Conservation (phyloP, 2,797 vertebrate genomes). For the Cossypha niveicapilla region DNA sequence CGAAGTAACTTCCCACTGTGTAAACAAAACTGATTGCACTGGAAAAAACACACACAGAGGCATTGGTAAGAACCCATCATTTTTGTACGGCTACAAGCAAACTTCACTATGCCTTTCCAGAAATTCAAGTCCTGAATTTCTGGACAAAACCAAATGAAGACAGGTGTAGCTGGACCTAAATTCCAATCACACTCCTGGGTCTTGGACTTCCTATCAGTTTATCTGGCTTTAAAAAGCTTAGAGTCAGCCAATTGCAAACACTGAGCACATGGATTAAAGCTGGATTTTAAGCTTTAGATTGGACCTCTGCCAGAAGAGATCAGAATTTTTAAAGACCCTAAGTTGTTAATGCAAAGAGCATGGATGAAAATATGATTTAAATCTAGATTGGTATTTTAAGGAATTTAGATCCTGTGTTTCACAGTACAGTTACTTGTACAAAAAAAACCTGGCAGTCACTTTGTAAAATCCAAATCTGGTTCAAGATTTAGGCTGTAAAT, state of each 20-base stretch:
- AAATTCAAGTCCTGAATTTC: not conserved
- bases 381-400: not conserved
- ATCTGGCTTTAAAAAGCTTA: not conserved
- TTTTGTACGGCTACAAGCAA: not conserved
- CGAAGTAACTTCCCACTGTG: not conserved
- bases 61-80: fast-evolving
- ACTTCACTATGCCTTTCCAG: not conserved
- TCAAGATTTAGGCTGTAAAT: slow-evolving; percentile 9
- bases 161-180: not conserved
- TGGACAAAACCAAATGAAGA: not conserved
- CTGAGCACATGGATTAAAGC: not conserved
- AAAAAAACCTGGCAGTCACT: slow-evolving; percentile 14
- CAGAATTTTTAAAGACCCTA: not conserved
- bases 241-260: not conserved
- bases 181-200: not conserved
- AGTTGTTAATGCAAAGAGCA: not conserved
- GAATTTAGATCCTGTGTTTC: not conserved
- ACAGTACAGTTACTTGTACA: not conserved
- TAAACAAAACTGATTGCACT: not conserved
- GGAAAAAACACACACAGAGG: not conserved
- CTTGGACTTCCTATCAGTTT: not conserved
- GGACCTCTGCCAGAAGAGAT: not conserved
- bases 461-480: slow-evolving; percentile 17
- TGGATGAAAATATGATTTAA: not conserved
- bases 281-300: not conserved